A percentile compares a stretch with the other conserved stretches of the same genome.
phyloP scores from a whole-genome alignment of 2,113 vertebrate species.

The Papio anubis region DNA sequence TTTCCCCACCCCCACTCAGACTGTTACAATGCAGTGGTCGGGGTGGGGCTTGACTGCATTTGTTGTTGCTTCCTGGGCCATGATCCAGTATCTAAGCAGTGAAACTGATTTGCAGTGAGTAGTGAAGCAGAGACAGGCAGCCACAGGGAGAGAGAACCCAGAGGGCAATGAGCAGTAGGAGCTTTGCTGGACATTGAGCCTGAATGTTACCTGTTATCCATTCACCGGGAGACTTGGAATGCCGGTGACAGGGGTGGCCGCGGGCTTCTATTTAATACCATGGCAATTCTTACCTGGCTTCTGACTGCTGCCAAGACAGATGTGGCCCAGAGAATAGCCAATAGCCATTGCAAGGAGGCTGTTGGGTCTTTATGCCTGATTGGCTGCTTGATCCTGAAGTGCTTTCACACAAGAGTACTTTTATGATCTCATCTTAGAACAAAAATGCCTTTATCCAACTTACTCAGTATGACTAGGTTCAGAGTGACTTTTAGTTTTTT shows the following conservation, averaged over 20 bases:
- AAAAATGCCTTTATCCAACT: not conserved
- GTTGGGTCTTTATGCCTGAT: accelerated
- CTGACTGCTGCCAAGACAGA: too few species aligned
- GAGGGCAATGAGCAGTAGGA: not conserved
- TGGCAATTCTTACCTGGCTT: not conserved
- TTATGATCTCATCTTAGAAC: not conserved
- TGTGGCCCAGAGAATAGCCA: not conserved
- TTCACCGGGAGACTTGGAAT: not conserved
- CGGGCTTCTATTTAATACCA: not conserved
- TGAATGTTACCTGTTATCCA: not conserved
- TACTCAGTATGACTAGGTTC: not conserved
- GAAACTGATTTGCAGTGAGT: accelerated
- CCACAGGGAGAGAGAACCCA: not conserved
- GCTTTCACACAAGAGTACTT: not conserved
- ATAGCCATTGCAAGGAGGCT: not conserved
- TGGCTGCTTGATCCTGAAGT: not conserved
- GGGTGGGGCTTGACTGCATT: not conserved
- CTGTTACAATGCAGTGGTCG: not conserved
- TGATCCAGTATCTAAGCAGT: not conserved
- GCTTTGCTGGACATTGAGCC: not conserved
- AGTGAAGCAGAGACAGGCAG: not conserved
- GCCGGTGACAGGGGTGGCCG: not conserved
- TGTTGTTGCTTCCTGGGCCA: not conserved
- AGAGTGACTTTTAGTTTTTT: not conserved
- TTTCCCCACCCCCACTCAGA: accelerated